A percentile compares a stretch with the other conserved stretches of the same genome.
These are phyloP conservation scores for Eristalis arbustorum DNA, from an alignment of 2,888 invertebrate species.

Conservation along the genomic window DNA sequence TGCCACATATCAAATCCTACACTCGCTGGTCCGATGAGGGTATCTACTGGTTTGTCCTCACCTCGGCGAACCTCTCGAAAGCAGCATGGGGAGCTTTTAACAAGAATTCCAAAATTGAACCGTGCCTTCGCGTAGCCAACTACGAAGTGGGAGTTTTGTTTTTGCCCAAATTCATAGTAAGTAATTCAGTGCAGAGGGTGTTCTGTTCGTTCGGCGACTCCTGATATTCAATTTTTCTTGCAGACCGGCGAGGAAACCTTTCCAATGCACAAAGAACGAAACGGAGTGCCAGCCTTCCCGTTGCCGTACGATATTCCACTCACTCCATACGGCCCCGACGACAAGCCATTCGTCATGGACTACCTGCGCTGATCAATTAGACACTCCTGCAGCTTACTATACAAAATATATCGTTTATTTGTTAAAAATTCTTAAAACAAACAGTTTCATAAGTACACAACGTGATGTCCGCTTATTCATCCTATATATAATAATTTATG, in stretches of 20 bases:
- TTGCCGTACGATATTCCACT: slow-evolving; percentile 93
- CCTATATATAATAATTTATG: not conserved
- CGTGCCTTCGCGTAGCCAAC: slow-evolving; percentile 86
- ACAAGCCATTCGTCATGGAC: slow-evolving; percentile 87
- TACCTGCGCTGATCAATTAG: slow-evolving; percentile 78
- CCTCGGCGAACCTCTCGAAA: slow-evolving; percentile 97
- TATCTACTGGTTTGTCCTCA: slow-evolving; percentile 89
- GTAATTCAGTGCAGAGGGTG: slow-evolving; percentile 75
- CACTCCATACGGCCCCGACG: slow-evolving; percentile 85
- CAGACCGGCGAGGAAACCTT: slow-evolving; percentile 85
- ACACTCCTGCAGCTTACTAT: not conserved
- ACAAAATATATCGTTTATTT: slow-evolving; percentile 60
- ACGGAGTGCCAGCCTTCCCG: slow-evolving; percentile 81
- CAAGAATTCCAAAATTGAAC: slow-evolving; percentile 82
- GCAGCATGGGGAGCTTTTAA: slow-evolving; percentile 95
- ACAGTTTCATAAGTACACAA: slow-evolving; percentile 60
- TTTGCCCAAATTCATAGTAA: slow-evolving; percentile 90
- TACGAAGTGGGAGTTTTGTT: slow-evolving; percentile 96
- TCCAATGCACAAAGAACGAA: slow-evolving; percentile 80
- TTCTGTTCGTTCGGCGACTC: not conserved
- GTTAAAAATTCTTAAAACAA: slow-evolving; percentile 42
- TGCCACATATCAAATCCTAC: slow-evolving; percentile 98
- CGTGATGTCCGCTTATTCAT: slow-evolving; percentile 33
- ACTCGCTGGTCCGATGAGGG: slow-evolving; percentile 87
- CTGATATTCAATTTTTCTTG: slow-evolving; percentile 57